These are phyloP conservation scores for Tenodera sinensis DNA, from an alignment of 2,888 invertebrate genomes.

Conservation along the genomic window DNA sequence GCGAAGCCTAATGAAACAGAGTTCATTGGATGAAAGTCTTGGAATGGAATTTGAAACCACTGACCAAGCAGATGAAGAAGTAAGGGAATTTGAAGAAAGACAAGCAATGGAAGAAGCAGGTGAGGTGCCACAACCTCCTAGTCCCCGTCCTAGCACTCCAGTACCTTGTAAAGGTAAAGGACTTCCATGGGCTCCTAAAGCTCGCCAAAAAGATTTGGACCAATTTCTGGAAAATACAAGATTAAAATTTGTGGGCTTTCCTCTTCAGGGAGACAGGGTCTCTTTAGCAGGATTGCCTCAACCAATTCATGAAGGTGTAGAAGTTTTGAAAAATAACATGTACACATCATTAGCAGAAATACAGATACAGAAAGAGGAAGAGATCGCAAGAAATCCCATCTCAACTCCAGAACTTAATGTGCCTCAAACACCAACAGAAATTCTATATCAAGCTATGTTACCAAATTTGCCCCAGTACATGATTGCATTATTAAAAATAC, in stretches of 20 bases:
- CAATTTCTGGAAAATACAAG: slow-evolving; percentile 86
- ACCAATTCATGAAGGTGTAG: slow-evolving; percentile 94
- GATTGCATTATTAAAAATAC: slow-evolving; percentile 93
- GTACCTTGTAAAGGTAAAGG: slow-evolving; percentile 47
- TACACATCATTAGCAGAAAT: slow-evolving; percentile 91
- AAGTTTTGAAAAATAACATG: slow-evolving; percentile 86
- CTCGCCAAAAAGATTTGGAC: slow-evolving; percentile 89
- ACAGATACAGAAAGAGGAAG: slow-evolving; percentile 87
- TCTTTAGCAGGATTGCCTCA: slow-evolving; percentile 93
- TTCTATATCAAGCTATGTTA: slow-evolving; percentile 84
- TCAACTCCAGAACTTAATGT: slow-evolving; percentile 79
- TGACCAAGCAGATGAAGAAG: slow-evolving; percentile 43
- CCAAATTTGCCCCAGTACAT: slow-evolving; percentile 96
- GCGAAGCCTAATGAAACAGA: slow-evolving; percentile 82
- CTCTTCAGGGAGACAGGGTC: slow-evolving; percentile 72
- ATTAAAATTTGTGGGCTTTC: slow-evolving; percentile 94
- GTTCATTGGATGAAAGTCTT: slow-evolving; percentile 79
- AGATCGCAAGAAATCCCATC: slow-evolving; percentile 85
- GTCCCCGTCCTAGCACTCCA: slow-evolving; percentile 52
- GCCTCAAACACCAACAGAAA: slow-evolving; percentile 78
- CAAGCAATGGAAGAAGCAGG: slow-evolving; percentile 45
- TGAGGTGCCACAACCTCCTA: slow-evolving; percentile 49
- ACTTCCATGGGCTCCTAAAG: slow-evolving; percentile 95
- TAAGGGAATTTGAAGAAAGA: slow-evolving; percentile 44
- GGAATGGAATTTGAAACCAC: slow-evolving; percentile 61